Conservation (phyloP, 2,888 invertebrate genomes). For the Autographa pulchrina region DNA sequence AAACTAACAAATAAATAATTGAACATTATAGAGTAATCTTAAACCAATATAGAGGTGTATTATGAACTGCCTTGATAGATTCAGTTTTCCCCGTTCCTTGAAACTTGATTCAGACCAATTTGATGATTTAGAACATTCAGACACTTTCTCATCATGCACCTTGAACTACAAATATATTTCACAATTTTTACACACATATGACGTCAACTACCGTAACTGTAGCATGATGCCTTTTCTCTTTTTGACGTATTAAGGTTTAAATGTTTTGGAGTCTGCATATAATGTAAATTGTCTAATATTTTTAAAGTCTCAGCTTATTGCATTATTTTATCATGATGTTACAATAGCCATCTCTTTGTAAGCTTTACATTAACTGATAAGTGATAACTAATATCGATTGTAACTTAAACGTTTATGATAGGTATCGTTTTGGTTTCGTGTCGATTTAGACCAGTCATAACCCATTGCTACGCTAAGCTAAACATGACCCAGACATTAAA, state of each 20-base stretch:
- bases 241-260: not conserved
- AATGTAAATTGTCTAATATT: not conserved
- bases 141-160: slow-evolving; percentile 14
- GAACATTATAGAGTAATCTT: too few relatives aligned
- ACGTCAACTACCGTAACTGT: slow-evolving; percentile 29
- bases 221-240: slow-evolving; percentile 26
- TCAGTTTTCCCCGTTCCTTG: too few relatives aligned
- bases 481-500: slow-evolving; percentile 30
- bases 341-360: not conserved
- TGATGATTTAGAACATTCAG: slow-evolving; percentile 30
- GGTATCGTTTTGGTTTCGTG: not conserved
- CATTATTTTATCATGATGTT: not conserved
- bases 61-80: too few relatives aligned
- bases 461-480: slow-evolving; percentile 28
- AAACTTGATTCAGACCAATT: not conserved
- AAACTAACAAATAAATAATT: slow-evolving; percentile 14
- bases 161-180: slow-evolving; percentile 24
- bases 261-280: not conserved
- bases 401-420: not conserved
- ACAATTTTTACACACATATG: slow-evolving; percentile 26
- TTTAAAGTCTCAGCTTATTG: not conserved
- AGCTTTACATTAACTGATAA: not conserved
- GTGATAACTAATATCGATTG: slow-evolving; percentile 1
- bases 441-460: not conserved
- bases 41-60: too few relatives aligned